A percentile compares a stretch with the other conserved stretches of the same genome.
These are phyloP conservation scores for Bombyx huttoni DNA, from an alignment of 2,888 invertebrate genomes.

Conservation along the genomic window DNA sequence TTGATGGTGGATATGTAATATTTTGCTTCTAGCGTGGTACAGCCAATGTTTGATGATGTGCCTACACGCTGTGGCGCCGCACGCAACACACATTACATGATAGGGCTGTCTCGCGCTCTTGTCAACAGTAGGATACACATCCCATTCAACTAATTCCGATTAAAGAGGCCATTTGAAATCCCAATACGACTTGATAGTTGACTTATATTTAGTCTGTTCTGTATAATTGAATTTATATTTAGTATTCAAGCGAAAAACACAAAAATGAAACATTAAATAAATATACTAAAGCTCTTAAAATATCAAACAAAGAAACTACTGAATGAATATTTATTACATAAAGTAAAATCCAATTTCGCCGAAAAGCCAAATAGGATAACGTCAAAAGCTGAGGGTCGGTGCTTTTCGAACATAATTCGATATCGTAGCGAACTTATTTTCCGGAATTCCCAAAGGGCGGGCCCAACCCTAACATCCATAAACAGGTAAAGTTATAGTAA, in stretches of 20 bases:
- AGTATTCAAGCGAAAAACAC: not conserved
- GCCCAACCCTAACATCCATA: not conserved
- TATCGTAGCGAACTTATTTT: not conserved
- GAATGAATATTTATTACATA: not conserved
- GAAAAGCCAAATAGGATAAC: not conserved
- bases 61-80: conserved; percentile 17
- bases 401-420: not conserved
- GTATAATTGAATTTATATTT: too few species aligned
- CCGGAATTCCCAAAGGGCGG: not conserved
- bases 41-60: conserved; percentile 20
- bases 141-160: not conserved
- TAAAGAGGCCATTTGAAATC: not conserved
- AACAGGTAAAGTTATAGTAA: not conserved
- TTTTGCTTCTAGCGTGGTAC: conserved; percentile 13
- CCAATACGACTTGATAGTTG: too few species aligned
- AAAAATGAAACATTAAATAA: not conserved
- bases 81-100: conserved; percentile 6
- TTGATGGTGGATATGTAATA: conserved; percentile 4
- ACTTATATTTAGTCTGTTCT: too few species aligned
- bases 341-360: not conserved
- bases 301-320: not conserved
- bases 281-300: not conserved
- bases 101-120: not conserved
- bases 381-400: not conserved
- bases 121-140: not conserved